These are phyloP conservation scores for Cinclus mexicanus DNA, from an alignment of 2,113 vertebrate genomes.

Conservation along the genomic window DNA sequence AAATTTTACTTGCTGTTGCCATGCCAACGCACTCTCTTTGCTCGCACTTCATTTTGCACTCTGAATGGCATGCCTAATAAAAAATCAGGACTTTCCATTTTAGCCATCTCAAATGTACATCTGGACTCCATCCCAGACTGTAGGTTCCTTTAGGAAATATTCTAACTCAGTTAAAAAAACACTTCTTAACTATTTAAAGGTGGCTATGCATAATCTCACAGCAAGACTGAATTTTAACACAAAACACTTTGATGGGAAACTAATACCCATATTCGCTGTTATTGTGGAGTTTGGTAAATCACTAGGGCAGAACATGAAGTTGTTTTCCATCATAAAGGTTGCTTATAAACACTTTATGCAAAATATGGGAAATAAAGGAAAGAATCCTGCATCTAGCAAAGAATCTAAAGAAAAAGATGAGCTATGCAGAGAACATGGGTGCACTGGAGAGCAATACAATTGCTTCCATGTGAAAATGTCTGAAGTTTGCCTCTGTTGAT, in stretches of 20 bases:
- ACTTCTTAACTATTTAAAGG: conserved; percentile 35
- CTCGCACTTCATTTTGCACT: conserved; percentile 54
- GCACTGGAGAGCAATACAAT: not conserved
- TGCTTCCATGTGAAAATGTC: not conserved
- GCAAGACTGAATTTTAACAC: conserved; percentile 8
- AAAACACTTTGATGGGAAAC: not conserved
- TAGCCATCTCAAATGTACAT: conserved; percentile 59
- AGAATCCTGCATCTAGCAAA: not conserved
- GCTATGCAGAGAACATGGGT: not conserved
- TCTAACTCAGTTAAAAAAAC: conserved; percentile 40
- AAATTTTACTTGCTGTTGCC: conserved; percentile 56
- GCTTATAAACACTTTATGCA: not conserved
- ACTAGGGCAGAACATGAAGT: not conserved
- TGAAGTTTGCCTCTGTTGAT: not conserved
- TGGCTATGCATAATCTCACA: not conserved
- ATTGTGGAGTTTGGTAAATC: not conserved
- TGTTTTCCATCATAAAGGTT: not conserved
- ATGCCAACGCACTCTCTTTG: conserved; percentile 42
- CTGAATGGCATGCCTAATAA: conserved; percentile 60
- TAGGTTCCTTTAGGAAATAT: conserved; percentile 56
- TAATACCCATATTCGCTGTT: not conserved
- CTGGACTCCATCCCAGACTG: conserved; percentile 52
- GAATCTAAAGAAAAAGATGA: not conserved
- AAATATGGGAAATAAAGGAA: not conserved
- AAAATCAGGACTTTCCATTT: conserved; percentile 61